Base-by-base conservation (phyloP, 2,888 invertebrate species). In the Polydrusus tereticollis region DNA sequence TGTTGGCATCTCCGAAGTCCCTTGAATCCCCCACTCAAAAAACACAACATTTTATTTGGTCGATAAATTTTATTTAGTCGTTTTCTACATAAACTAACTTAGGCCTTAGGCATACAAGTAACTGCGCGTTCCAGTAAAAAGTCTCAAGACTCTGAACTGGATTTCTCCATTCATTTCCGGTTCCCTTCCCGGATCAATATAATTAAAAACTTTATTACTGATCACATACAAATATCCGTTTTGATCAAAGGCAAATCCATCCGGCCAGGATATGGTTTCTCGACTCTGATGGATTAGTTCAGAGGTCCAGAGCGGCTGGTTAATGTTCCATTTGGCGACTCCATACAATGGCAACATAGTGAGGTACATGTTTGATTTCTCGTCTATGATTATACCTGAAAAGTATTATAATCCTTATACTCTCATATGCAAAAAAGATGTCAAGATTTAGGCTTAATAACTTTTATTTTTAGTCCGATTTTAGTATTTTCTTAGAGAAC, bases 271-370 rank as follows among this genome's bases (percentile, higher is more conserved):
- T 78, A 92, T 89, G 77, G 87, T 88, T 69, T 87, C 87, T 62
- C 88, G 87, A 82, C 92, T 91, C 74, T 89, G 87, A 14, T 90
- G 89, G 12, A 83, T 63, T 23, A 82, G 76, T 65, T 76, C 60
- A 3, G 82, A 89, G 68, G 85, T 85, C 45, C 85, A 86, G 78
- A 91, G 89, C 58, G 87, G 85, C 64, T 86, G 80, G 23, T 87
- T 87, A 0, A 89, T 89, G 81, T 93, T 91, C 92, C 92, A 93
- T 84, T 88, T 89, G 12, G 89, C 90, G 55, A 93, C 89, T 1
- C 91, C 90, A 75, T 92, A 90, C 79, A 90, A 89, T 62, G 90
- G 90, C 57, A 92, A 84, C 41, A 92, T 86, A 18, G 92, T 92
- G 82, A 88, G 92, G 84, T 90, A 93, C 23, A 93, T 86, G 18